Percentiles rank a stretch among this genome's conserved stretches.
Evolutionary conservation across 2,797 vertebrate species (phyloP).

Genomic region (Chromobotia macracanthus): DNA sequence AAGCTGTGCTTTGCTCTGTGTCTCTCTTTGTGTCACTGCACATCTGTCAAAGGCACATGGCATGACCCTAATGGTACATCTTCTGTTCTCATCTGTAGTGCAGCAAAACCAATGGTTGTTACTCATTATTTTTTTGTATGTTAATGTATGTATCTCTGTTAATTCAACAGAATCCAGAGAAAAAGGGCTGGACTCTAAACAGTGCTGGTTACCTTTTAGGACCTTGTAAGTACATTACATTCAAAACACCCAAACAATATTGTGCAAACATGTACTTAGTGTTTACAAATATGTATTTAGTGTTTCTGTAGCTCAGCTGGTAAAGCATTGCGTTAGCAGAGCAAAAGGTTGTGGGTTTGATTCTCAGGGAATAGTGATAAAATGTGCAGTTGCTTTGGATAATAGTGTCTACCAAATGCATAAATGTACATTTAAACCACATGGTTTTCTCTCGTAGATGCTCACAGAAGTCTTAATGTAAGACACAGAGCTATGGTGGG

Average conservation of each 20-base stretch:
- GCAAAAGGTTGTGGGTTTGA: too few species aligned
- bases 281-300: neutral
- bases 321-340: too few species aligned
- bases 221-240: constrained; percentile 63
- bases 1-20: constrained; percentile 40
- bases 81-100: neutral
- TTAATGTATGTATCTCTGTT: neutral
- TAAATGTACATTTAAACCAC: neutral
- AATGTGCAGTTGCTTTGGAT: too few species aligned
- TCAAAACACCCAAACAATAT: neutral
- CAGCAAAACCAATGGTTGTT: neutral
- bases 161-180: constrained; percentile 63
- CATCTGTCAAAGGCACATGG: constrained; percentile 48
- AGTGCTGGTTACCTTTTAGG: constrained; percentile 74
- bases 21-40: constrained; percentile 46
- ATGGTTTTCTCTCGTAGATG: constrained; percentile 47
- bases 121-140: neutral
- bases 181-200: constrained; percentile 74
- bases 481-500: constrained; percentile 48
- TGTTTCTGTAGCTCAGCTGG: too few species aligned
- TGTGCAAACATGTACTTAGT: neutral
- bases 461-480: constrained; percentile 57
- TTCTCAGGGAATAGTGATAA: too few species aligned
- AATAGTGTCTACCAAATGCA: too few species aligned
- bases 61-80: constrained; percentile 50